Evolutionary conservation across 37 sponge, comb jelly and placozoan genomes (phyloP).

Genomic region (Halichondria panicea): DNA sequence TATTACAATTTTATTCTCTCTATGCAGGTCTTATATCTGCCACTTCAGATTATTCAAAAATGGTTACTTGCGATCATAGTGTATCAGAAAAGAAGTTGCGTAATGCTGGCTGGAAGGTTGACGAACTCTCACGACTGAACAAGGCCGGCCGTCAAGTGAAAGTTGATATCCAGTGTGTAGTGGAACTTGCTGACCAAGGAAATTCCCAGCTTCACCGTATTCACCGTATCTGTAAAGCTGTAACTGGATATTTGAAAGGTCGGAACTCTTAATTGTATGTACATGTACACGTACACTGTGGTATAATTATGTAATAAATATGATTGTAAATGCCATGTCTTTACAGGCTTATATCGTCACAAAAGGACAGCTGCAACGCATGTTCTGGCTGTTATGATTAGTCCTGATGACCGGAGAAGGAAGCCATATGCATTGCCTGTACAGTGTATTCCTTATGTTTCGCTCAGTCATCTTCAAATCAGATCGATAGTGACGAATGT

Average conservation of each 20-base stretch:
- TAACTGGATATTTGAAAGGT: too few species aligned
- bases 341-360: not conserved
- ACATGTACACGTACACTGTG: too few species aligned
- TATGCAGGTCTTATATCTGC: too few species aligned
- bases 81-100: not conserved
- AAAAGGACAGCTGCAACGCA: not conserved
- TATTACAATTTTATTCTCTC: too few species aligned
- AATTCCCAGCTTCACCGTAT: too few species aligned
- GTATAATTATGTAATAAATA: too few species aligned
- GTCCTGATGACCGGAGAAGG: not conserved
- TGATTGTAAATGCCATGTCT: too few species aligned
- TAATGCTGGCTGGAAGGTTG: slow-evolving; percentile 11
- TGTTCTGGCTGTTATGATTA: slow-evolving; percentile 10
- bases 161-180: not conserved
- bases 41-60: too few species aligned
- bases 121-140: not conserved
- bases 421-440: slow-evolving; percentile 55
- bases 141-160: not conserved
- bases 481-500: not conserved
- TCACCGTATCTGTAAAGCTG: too few species aligned
- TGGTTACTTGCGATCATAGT: too few species aligned
- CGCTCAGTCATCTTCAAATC: slow-evolving; percentile 5
- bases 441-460: slow-evolving; percentile 34
- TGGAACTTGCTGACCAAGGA: not conserved
- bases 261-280: too few species aligned